phyloP scores from a whole-genome alignment of 2,113 vertebrate genomes.

The Lates calcarifer region DNA sequence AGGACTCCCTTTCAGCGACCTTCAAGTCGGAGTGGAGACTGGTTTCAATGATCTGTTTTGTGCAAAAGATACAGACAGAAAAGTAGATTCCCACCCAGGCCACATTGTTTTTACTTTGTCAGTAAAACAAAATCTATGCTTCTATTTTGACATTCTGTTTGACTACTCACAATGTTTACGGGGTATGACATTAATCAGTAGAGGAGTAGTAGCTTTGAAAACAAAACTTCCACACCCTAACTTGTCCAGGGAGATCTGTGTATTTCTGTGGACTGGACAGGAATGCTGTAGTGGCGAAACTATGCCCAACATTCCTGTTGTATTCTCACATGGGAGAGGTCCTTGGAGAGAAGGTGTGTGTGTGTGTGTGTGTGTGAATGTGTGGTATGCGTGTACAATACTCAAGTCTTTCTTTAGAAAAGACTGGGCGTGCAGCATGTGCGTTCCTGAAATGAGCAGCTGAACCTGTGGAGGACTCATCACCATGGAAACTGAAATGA shows the following conservation, averaged over 20 bases:
- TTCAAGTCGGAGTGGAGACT: slow-evolving; percentile 17
- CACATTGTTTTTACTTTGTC: slow-evolving; percentile 12
- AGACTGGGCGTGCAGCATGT: slow-evolving; percentile 41
- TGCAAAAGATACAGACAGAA: slow-evolving; percentile 24
- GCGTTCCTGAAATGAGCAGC: slow-evolving; percentile 44
- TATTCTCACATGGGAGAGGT: slow-evolving; percentile 55
- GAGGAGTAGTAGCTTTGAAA: slow-evolving; percentile 11
- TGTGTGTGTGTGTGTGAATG: slow-evolving; percentile 43
- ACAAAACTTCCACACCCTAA: slow-evolving; percentile 48
- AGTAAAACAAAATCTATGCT: slow-evolving; percentile 20
- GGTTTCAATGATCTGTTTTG: slow-evolving; percentile 23
- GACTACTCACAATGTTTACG: slow-evolving; percentile 19
- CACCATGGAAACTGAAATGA: slow-evolving; percentile 64
- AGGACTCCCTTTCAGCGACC: slow-evolving; percentile 12
- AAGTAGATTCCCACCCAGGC: slow-evolving; percentile 12
- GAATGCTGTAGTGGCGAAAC: slow-evolving; percentile 63
- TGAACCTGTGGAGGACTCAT: slow-evolving; percentile 53
- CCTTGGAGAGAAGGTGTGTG: slow-evolving; percentile 44
- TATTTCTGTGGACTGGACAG: slow-evolving; percentile 45
- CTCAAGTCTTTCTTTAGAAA: slow-evolving; percentile 63
- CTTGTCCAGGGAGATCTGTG: slow-evolving; percentile 26
- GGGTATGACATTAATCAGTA: slow-evolving; percentile 20
- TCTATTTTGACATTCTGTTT: slow-evolving; percentile 29
- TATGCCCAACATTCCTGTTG: slow-evolving; percentile 59
- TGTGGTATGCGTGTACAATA: slow-evolving; percentile 61